Conservation (phyloP, 2,888 invertebrate genomes). For the Erebia aethiops region DNA sequence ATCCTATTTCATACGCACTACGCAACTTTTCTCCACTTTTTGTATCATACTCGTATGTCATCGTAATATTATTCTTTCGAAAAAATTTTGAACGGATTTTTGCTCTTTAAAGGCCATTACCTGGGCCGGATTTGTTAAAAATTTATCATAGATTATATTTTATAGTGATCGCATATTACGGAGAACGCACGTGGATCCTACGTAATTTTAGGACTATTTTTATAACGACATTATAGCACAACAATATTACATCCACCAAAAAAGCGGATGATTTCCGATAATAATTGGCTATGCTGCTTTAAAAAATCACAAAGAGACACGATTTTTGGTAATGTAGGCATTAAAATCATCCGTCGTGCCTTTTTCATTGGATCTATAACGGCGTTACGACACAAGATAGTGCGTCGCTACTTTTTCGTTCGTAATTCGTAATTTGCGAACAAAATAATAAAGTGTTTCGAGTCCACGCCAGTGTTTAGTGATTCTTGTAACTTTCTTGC, state of each 20-base stretch:
- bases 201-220: not conserved
- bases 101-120: constrained; percentile 48
- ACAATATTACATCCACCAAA: too few relatives aligned
- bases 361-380: too few relatives aligned
- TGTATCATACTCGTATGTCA: not conserved
- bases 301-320: too few relatives aligned
- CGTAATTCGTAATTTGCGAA: not conserved
- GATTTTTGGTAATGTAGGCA: too few relatives aligned
- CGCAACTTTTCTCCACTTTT: not conserved
- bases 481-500: not conserved
- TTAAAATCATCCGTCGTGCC: too few relatives aligned
- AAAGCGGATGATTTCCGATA: too few relatives aligned
- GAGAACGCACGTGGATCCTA: not conserved
- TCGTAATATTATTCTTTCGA: not conserved
- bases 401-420: too few relatives aligned
- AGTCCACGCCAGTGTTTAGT: constrained; percentile 3
- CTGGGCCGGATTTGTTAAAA: constrained; percentile 56
- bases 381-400: too few relatives aligned
- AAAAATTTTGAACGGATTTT: constrained; percentile 24
- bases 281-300: too few relatives aligned
- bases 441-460: not conserved
- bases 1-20: not conserved
- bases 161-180: not conserved
- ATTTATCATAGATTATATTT: not conserved
- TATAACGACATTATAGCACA: too few relatives aligned